These are phyloP conservation scores for Orestias chungarensis DNA, from an alignment of 2,797 vertebrate genomes.

Conservation along the genomic window DNA sequence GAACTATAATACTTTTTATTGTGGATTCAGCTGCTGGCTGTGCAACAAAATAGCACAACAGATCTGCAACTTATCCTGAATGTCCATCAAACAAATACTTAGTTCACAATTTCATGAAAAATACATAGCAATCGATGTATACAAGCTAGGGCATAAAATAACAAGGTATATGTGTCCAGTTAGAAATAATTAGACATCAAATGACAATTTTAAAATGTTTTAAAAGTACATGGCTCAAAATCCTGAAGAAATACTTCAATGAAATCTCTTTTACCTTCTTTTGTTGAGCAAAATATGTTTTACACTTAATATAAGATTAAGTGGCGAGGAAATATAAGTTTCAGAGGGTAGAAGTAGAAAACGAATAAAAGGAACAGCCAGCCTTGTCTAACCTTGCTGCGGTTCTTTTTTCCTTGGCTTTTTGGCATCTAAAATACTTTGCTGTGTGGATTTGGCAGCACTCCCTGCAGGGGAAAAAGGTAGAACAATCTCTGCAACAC, in stretches of 20 bases:
- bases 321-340: conserved; percentile 21
- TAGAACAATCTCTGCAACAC: conserved; percentile 54
- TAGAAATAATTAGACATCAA: no score
- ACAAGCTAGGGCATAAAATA: no score
- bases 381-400: conserved; percentile 63
- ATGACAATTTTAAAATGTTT: not conserved
- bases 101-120: not conserved
- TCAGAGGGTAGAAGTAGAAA: conserved; percentile 29
- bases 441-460: conserved; percentile 45
- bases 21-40: conserved; percentile 46
- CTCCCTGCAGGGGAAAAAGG: conserved; percentile 43
- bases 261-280: not conserved
- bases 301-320: not conserved
- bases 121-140: not conserved
- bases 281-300: not conserved
- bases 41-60: conserved; percentile 38
- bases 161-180: no score
- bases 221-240: not conserved
- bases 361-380: conserved; percentile 34
- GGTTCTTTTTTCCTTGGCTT: conserved; percentile 16
- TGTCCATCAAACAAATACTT: conserved; percentile 13
- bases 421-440: conserved; percentile 45
- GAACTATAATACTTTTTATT: conserved; percentile 40
- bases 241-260: not conserved
- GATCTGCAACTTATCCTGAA: conserved; percentile 50